These are phyloP conservation scores for Daphoenositta chrysoptera DNA, from an alignment of 2,113 vertebrate species.

Conservation along the genomic window DNA sequence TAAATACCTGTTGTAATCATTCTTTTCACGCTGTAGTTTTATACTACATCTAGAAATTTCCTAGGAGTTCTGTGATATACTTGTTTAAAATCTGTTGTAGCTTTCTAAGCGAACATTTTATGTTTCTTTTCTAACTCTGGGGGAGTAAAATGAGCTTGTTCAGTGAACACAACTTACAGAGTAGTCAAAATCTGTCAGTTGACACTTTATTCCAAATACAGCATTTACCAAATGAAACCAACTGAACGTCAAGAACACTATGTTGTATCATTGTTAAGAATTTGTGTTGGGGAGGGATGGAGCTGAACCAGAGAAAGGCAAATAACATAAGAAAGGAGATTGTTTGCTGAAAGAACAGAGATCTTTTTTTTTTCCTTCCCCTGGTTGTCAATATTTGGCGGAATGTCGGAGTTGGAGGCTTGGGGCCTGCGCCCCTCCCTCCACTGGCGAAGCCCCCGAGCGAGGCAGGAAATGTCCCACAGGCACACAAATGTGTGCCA, in stretches of 20 bases:
- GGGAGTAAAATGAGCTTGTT: background rate
- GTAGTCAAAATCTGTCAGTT: background rate
- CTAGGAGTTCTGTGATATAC: background rate
- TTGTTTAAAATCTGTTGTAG: background rate
- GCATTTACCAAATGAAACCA: background rate
- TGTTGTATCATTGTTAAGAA: background rate
- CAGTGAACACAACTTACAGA: background rate
- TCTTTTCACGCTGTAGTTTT: background rate
- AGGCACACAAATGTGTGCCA: accelerated
- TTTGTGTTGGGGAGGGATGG: background rate
- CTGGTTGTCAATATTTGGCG: background rate
- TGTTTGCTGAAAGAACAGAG: background rate
- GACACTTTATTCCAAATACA: background rate
- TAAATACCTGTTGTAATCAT: background rate
- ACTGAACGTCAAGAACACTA: background rate
- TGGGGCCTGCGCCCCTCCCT: background rate
- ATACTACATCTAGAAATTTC: background rate
- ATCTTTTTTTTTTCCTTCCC: background rate
- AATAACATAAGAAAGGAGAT: background rate
- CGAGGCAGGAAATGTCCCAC: background rate
- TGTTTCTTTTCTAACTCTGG: background rate
- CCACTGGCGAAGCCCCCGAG: accelerated
- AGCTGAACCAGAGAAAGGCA: background rate
- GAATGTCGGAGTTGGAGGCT: background rate
- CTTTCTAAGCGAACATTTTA: background rate